phyloP scores from a whole-genome alignment of 1,140 invertebrate species.

The Polypedilum vanderplanki region DNA sequence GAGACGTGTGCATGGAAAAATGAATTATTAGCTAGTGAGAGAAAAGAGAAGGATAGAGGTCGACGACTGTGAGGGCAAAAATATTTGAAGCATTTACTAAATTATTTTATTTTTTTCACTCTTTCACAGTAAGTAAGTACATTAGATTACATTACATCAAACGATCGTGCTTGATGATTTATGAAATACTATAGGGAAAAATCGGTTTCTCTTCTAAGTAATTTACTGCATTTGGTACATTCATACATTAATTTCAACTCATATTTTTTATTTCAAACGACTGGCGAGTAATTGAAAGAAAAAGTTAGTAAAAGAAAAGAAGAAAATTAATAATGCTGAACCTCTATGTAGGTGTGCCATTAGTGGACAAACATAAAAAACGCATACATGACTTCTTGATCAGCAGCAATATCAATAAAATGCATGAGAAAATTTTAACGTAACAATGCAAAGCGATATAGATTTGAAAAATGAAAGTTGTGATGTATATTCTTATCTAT shows the following conservation, averaged over 20 bases:
- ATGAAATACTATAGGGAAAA: slow-evolving; percentile 11
- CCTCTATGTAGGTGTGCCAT: not conserved
- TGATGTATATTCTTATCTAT: not conserved
- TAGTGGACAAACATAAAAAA: not conserved
- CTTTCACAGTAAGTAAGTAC: not conserved
- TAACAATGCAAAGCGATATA: not conserved
- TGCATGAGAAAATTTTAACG: too few relatives aligned
- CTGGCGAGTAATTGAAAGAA: not conserved
- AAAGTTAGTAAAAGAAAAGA: not conserved
- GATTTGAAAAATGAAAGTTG: not conserved
- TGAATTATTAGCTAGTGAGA: too few relatives aligned
- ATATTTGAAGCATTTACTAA: not conserved
- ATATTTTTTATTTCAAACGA: too few relatives aligned
- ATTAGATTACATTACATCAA: slow-evolving; percentile 4
- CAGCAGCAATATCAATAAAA: too few relatives aligned
- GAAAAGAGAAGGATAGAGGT: not conserved
- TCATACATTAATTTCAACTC: too few relatives aligned
- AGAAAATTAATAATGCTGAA: not conserved
- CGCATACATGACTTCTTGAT: slow-evolving; percentile 4
- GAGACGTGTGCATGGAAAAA: too few relatives aligned
- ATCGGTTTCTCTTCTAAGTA: not conserved
- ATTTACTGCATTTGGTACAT: not conserved
- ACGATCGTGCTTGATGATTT: not conserved
- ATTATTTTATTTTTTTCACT: not conserved
- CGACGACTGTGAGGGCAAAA: not conserved